Evolutionary conservation across 2,797 vertebrate genomes (phyloP), one percentile per base, ranked within the genome.

Genomic region (Rhynchonycteris naso): DNA sequence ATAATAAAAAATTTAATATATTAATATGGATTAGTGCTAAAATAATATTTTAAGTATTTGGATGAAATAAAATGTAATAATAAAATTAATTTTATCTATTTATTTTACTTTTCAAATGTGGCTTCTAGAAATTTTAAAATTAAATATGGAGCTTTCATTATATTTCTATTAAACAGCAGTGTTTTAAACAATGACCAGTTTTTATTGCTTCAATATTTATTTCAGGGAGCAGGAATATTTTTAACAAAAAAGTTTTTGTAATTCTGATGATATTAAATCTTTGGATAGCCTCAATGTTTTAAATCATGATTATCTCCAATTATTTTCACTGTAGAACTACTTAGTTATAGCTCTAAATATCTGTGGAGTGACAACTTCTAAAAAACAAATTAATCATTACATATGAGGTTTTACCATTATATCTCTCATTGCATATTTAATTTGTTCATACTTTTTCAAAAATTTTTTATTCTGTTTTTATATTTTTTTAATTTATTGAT

Each of bases 121-220:
- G 15, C n/a, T 28, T 38, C 26, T 80, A 52, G 16, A 83, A 78
- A 54, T 59, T 59, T 65, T 43, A 56, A 79, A 52, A 63, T 18
- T 66, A 54, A 38, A 68, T 81, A 58, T 43, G 5, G 13, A 14
- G 4, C 9, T 85, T 14, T 59, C 0, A 30, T 69, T 47, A 28
- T 74, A 72, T 76, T 76, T 75, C 59, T 65, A 30, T 2, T 80
- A 22, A 15, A 35, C 9, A 71, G 2, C 1, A 5, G 24, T 80
- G 11, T 91, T 91, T 9, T 35, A 80, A 54, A 59, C 3, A 68
- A 50, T 74, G 65, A 78, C 7, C 30, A 54, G 12, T 33, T 89
- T 72, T 95, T 79, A n/a, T 79, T 89, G 35, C 28, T 80, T 85
- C 59, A 75, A 84, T 50, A 80, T 61, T 80, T 83, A 83, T 22